Conservation (phyloP, 2,113 vertebrate genomes). For the Felis catus region DNA sequence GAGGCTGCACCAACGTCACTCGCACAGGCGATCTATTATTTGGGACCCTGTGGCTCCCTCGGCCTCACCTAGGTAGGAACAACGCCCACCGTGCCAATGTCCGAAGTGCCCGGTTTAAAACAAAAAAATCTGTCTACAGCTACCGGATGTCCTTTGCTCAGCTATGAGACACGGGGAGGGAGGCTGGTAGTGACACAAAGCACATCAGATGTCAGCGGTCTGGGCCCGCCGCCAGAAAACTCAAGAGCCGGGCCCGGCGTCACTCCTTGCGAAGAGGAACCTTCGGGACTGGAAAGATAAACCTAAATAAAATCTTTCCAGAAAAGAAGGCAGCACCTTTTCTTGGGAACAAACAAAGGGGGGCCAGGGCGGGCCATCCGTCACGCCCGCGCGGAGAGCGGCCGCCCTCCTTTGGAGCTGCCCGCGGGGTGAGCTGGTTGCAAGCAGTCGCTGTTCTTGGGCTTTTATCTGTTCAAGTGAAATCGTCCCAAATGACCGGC, state of each 20-base stretch:
- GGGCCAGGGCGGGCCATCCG: rapidly evolving
- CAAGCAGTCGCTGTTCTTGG: not conserved
- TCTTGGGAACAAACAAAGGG: not conserved
- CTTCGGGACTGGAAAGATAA: not conserved
- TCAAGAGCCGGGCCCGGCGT: not conserved
- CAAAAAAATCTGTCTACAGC: not conserved
- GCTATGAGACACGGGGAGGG: not conserved
- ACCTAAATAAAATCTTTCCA: not conserved
- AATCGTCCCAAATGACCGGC: conserved; percentile 63
- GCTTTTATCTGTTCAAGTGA: conserved; percentile 59
- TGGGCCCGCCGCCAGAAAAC: not conserved
- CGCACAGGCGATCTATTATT: not conserved
- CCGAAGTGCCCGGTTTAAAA: not conserved
- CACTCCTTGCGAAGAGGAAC: not conserved
- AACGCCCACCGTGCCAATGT: not conserved
- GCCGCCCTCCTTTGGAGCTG: not conserved
- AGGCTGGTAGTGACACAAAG: not conserved
- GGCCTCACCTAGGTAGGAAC: not conserved
- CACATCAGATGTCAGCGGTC: not conserved
- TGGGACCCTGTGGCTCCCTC: rapidly evolving
- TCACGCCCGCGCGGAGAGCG: not conserved
- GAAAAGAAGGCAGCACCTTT: not conserved
- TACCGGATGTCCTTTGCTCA: not conserved
- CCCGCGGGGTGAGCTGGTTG: not conserved
- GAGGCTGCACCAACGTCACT: rapidly evolving